phyloP scores from a whole-genome alignment of 2,797 vertebrate species.

The Basileuterus tristriatus region DNA sequence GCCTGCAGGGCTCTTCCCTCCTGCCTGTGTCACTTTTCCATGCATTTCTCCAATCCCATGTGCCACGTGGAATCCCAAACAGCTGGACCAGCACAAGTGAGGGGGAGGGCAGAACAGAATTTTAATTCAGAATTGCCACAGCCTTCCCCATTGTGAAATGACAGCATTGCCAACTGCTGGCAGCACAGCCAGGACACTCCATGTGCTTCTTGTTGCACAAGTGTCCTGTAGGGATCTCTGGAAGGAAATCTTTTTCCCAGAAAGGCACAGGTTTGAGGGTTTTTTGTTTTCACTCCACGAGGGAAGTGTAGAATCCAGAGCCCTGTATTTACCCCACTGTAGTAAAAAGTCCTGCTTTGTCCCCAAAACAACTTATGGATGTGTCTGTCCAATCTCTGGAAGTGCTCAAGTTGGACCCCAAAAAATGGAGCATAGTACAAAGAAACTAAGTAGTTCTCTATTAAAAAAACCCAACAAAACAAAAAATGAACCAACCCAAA shows the following conservation, averaged over 20 bases:
- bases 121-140: neutral
- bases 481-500: rapidly evolving
- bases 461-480: neutral
- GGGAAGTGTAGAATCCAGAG: neutral
- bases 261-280: neutral
- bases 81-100: neutral
- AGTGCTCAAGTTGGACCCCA: neutral
- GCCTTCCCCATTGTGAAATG: neutral
- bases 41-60: rapidly evolving
- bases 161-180: neutral
- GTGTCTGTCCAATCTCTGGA: neutral
- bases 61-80: neutral
- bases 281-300: no score
- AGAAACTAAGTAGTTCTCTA: neutral
- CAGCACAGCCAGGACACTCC: neutral
- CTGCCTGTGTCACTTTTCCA: neutral
- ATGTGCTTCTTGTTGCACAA: neutral
- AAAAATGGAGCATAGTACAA: neutral
- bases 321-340: neutral
- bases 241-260: neutral
- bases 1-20: neutral
- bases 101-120: neutral
- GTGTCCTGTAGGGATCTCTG: neutral
- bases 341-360: neutral
- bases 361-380: neutral